Base-by-base conservation (phyloP, 2,113 vertebrate genomes). In the Podarcis raffonei region DNA sequence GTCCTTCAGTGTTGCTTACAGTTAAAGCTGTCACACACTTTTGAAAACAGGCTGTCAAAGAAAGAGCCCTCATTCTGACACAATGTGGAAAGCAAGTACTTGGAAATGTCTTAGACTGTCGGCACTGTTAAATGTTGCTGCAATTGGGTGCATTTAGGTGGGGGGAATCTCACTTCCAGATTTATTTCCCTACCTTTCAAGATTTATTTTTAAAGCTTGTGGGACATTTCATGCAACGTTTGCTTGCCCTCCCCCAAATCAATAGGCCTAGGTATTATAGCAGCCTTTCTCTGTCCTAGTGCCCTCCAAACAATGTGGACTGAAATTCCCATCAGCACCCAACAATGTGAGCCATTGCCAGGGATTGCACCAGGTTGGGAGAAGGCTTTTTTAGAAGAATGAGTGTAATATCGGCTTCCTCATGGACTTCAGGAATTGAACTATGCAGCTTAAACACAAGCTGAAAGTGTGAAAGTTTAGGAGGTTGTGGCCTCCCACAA, bases 1-100 rank as follows among this genome's bases (percentile, higher is more conserved):
- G 93, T 96, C 95, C 94, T 96, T 96, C 92, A 93, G 92, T 82
- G 91, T 87, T 93, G 91, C 93, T 95, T 93, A 92, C 89, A 89
- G 93, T 95, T 94, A 92, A 92, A 95, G 81, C 89, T 96, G 95
- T 94, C 96, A 96, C 71, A 90, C 59, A 69, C 84, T 68, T 94
- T 95, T 93, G 86, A 89, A 93, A 89, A 94, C 92, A 92, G 74
- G 57, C 84, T 94, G 85, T 94, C 91, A 93, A 77, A 83, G 85
- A 90, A 81, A 81, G 65, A 89, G 88, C 68, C 84, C 2, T 72
- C 16, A 27, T 83, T 95, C 85, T 92, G 92, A 57, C 74, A 22
- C 75, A 69, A 23, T 20, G 80, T 92, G 90, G 91, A 86, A 91
- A 89, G 27, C 2, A 32, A 57, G 4, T 8, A 25, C 57, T 89